Evolutionary conservation across 1,140 invertebrate species (phyloP).

Genomic region (Trinorchestia longiramus): DNA sequence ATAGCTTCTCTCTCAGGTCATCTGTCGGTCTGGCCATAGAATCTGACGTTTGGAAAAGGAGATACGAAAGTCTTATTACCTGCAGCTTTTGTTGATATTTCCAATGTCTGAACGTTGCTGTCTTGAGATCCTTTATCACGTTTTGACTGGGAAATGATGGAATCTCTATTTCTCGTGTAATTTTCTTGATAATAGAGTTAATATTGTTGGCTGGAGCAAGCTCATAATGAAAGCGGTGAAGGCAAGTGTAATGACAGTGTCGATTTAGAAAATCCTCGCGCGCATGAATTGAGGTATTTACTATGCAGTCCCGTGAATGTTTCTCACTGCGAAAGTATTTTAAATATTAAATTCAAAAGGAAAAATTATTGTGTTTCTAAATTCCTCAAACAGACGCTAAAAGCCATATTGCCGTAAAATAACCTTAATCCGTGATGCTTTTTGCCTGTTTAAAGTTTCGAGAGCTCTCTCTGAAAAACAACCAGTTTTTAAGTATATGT

Average conservation of each 20-base stretch:
- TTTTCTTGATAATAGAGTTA: not conserved
- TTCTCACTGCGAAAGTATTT: too few relatives aligned
- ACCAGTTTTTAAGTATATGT: too few relatives aligned
- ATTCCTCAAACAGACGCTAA: too few relatives aligned
- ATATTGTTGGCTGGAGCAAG: not conserved
- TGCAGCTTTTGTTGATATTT: not conserved
- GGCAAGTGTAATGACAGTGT: not conserved
- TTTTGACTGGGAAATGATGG: not conserved
- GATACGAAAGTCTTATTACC: not conserved
- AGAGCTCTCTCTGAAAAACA: too few relatives aligned
- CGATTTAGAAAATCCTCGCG: too few relatives aligned
- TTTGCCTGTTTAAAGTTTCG: too few relatives aligned
- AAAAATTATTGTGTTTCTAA: too few relatives aligned
- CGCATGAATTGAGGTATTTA: too few relatives aligned
- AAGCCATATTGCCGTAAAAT: too few relatives aligned
- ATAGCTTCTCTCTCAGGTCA: not conserved
- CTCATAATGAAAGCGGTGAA: not conserved
- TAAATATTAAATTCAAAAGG: too few relatives aligned
- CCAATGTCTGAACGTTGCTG: not conserved
- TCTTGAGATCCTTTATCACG: not conserved
- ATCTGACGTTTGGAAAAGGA: not conserved
- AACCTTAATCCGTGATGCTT: too few relatives aligned
- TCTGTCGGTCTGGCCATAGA: not conserved
- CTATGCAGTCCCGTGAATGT: too few relatives aligned
- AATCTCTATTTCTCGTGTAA: not conserved